Percentiles rank a stretch among this genome's conserved stretches.
These are phyloP conservation scores for Ganaspis sp. DNA, from an alignment of 1,140 invertebrate genomes.

Conservation along the genomic window DNA sequence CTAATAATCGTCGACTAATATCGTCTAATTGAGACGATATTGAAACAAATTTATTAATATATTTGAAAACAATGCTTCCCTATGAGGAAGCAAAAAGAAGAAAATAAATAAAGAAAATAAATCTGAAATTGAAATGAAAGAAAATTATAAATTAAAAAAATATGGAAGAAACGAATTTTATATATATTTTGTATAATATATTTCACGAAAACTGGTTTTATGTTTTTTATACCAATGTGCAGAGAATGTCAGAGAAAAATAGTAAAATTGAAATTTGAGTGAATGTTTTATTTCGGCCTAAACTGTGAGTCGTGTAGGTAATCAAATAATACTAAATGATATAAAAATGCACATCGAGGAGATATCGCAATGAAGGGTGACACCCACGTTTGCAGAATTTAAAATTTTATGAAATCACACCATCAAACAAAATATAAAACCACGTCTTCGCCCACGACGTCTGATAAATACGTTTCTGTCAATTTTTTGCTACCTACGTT, in stretches of 20 bases:
- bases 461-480: conserved; percentile 5
- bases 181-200: too few species aligned
- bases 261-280: conserved; percentile 59
- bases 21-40: not conserved
- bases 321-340: conserved; percentile 35
- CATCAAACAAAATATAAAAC: conserved; percentile 2
- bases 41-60: too few species aligned
- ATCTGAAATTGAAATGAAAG: too few species aligned
- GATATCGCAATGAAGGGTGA: conserved; percentile 11
- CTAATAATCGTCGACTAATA: too few species aligned
- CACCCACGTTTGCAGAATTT: not conserved
- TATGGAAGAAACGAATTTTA: too few species aligned
- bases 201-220: not conserved
- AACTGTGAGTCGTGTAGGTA: conserved; percentile 58
- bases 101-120: too few species aligned
- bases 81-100: too few species aligned
- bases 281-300: conserved; percentile 65
- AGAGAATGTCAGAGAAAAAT: conserved; percentile 56
- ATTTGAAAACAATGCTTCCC: too few species aligned
- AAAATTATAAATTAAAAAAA: too few species aligned
- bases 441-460: conserved; percentile 5
- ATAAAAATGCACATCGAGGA: not conserved
- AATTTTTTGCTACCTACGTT: not conserved
- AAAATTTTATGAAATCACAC: conserved; percentile 1
- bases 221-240: conserved; percentile 26